These are phyloP conservation scores for Synergus gifuensis DNA, from an alignment of 2,888 invertebrate species.

Conservation along the genomic window DNA sequence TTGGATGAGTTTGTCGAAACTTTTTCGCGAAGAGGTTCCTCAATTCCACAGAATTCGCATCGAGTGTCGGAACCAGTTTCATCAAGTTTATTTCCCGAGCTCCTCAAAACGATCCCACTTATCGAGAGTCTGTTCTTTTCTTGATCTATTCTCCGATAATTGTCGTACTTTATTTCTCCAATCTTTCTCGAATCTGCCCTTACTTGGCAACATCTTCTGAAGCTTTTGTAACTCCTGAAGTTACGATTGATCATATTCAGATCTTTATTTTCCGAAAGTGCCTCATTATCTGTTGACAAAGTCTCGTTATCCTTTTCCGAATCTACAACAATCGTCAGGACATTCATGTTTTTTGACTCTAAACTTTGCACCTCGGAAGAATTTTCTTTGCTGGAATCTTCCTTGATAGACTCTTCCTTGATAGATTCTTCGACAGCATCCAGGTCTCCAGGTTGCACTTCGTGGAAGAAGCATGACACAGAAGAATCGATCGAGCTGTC, in stretches of 20 bases:
- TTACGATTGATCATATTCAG: neutral
- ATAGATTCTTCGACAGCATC: conserved; percentile 30
- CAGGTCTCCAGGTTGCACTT: conserved; percentile 42
- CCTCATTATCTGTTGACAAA: neutral
- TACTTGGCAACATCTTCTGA: conserved; percentile 1
- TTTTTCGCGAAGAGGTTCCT: conserved; percentile 28
- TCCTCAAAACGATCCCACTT: neutral
- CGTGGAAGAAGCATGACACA: conserved; percentile 65
- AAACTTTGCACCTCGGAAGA: neutral
- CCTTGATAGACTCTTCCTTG: neutral
- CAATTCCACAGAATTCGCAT: neutral
- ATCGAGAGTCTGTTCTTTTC: conserved; percentile 14
- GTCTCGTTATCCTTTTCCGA: conserved; percentile 40
- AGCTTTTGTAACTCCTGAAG: neutral
- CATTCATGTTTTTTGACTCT: neutral
- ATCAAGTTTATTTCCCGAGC: conserved; percentile 5
- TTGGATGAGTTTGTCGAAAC: conserved; percentile 33
- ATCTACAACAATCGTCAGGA: conserved; percentile 56
- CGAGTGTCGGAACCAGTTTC: neutral
- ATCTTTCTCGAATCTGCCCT: conserved; percentile 2
- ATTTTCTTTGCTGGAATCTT: neutral
- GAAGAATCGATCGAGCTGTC: conserved; percentile 73
- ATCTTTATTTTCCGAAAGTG: neutral
- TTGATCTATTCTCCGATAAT: conserved; percentile 18
- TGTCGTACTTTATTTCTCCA: conserved; percentile 20